Conservation (phyloP, 2,113 vertebrate species). For the Dolichotis patagonum region DNA sequence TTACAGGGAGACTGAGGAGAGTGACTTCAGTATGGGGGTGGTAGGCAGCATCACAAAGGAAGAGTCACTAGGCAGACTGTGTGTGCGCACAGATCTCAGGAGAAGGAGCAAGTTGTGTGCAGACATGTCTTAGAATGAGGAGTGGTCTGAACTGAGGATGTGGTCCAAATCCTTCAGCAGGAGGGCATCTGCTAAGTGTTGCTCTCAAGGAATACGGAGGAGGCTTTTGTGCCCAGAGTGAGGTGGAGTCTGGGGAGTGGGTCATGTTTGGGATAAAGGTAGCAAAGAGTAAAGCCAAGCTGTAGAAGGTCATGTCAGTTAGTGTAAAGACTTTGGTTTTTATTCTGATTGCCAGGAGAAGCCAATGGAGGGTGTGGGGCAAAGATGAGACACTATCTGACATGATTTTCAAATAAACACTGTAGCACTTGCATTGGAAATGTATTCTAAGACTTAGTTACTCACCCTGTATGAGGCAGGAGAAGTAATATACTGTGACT, state of each 20-base stretch:
- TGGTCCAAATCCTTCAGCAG: neutral
- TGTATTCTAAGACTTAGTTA: neutral
- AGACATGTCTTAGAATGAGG: neutral
- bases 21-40: fast-evolving
- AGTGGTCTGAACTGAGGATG: neutral
- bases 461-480: neutral
- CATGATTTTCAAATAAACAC: neutral
- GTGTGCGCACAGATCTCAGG: neutral
- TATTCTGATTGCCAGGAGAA: neutral
- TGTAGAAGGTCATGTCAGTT: neutral
- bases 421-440: neutral
- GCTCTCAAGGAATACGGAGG: neutral
- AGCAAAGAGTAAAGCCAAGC: neutral
- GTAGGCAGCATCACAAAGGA: neutral
- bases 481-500: neutral
- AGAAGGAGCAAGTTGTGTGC: neutral
- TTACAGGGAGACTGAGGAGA: neutral
- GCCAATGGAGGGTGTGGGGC: neutral
- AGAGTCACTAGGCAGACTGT: neutral
- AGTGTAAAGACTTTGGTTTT: neutral
- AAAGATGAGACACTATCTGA: neutral
- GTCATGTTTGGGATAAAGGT: neutral
- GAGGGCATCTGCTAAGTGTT: neutral
- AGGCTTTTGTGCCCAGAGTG: neutral
- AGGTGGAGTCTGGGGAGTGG: neutral